These are phyloP conservation scores for Suncus etruscus DNA, from an alignment of 2,113 vertebrate species.

Conservation along the genomic window DNA sequence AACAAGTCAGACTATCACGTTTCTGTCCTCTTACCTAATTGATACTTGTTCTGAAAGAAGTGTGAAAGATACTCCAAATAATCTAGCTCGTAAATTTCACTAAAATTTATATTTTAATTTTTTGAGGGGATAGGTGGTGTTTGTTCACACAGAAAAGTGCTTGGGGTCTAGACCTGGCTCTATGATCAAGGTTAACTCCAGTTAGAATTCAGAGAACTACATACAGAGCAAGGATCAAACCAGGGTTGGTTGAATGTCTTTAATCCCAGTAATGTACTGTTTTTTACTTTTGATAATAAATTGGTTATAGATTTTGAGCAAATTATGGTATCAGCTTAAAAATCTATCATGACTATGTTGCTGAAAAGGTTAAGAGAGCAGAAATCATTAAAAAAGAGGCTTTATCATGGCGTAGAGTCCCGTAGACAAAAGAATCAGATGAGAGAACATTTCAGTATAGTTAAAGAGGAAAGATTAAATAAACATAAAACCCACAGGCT, in stretches of 20 bases:
- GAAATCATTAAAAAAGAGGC: neutral
- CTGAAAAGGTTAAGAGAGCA: neutral
- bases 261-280: neutral
- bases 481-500: neutral
- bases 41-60: neutral
- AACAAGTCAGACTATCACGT: neutral
- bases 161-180: too few relatives aligned
- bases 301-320: neutral
- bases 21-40: neutral
- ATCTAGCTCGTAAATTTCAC: neutral
- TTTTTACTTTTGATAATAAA: neutral
- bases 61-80: neutral
- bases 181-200: too few relatives aligned
- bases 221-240: too few relatives aligned
- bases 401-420: neutral
- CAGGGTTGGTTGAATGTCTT: too few relatives aligned
- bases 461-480: neutral
- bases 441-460: rapidly evolving
- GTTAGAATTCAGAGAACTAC: too few relatives aligned
- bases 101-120: neutral
- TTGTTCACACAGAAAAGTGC: too few relatives aligned
- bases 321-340: neutral
- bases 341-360: neutral
- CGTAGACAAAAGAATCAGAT: neutral
- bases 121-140: too few relatives aligned